Conservation (phyloP, 2,113 vertebrate genomes). For the Catharus fuscescens region DNA sequence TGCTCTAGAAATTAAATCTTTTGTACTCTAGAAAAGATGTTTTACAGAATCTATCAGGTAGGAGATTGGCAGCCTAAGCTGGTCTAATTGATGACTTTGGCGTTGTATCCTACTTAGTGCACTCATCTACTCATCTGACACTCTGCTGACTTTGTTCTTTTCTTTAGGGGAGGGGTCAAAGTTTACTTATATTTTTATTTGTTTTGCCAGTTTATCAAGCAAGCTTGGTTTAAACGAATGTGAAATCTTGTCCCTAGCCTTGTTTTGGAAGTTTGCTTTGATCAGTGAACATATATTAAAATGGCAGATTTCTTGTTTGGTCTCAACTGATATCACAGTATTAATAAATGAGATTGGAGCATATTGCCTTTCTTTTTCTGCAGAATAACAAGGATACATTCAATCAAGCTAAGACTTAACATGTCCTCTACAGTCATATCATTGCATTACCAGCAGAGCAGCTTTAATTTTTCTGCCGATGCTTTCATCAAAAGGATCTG, state of each 20-base stretch:
- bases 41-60: background rate
- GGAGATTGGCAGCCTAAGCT: background rate
- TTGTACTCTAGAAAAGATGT: background rate
- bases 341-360: background rate
- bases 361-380: background rate
- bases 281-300: background rate
- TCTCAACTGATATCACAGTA: background rate
- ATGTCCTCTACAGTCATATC: background rate
- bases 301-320: background rate
- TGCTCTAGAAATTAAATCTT: background rate
- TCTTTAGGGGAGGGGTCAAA: background rate
- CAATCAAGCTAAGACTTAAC: background rate
- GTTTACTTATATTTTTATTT: background rate
- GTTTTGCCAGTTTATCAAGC: background rate
- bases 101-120: background rate
- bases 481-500: background rate
- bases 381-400: background rate
- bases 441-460: background rate
- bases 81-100: background rate
- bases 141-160: background rate
- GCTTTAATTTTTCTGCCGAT: background rate
- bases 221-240: background rate
- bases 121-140: background rate
- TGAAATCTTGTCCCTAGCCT: background rate
- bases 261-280: background rate